Percentiles rank a stretch among this genome's conserved stretches.
These are phyloP conservation scores for Chrysopa pallens DNA, from an alignment of 1,140 invertebrate species.

Conservation along the genomic window DNA sequence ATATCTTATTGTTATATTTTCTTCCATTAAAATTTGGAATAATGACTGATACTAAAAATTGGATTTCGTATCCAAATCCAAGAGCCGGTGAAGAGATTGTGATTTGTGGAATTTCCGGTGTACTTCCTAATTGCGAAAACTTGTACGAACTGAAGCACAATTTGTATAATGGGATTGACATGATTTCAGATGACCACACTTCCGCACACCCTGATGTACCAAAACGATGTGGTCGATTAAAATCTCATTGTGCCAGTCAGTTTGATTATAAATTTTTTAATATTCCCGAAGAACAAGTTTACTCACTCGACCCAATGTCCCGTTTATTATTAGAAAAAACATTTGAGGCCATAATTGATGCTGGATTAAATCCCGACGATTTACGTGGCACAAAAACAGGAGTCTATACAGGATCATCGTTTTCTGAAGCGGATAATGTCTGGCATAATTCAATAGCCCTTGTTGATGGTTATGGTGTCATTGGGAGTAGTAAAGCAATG, in stretches of 20 bases:
- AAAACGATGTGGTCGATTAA: neutral
- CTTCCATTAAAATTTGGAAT: no score
- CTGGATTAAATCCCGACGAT: slow-evolving; percentile 24
- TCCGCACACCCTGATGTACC: neutral
- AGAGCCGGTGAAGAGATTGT: no score
- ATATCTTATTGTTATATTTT: no score
- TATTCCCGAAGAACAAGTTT: slow-evolving; percentile 27
- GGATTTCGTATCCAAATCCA: no score
- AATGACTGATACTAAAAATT: no score
- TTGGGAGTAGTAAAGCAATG: slow-evolving; percentile 33
- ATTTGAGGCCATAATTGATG: slow-evolving; percentile 25
- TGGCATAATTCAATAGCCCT: slow-evolving; percentile 1
- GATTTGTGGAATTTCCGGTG: neutral
- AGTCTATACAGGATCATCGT: slow-evolving; percentile 28
- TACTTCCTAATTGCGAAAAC: neutral
- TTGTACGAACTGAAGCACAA: neutral
- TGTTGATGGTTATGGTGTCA: slow-evolving; percentile 25
- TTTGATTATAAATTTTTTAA: slow-evolving; percentile 39
- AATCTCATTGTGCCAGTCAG: slow-evolving; percentile 5
- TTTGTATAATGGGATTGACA: neutral
- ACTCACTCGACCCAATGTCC: slow-evolving; percentile 31
- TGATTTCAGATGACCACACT: neutral
- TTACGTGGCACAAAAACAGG: slow-evolving; percentile 32
- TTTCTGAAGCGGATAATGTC: neutral
- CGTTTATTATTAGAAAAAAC: slow-evolving; percentile 27